Base-by-base conservation (phyloP, 1,140 invertebrate species). In the Aleiodes sp. region DNA sequence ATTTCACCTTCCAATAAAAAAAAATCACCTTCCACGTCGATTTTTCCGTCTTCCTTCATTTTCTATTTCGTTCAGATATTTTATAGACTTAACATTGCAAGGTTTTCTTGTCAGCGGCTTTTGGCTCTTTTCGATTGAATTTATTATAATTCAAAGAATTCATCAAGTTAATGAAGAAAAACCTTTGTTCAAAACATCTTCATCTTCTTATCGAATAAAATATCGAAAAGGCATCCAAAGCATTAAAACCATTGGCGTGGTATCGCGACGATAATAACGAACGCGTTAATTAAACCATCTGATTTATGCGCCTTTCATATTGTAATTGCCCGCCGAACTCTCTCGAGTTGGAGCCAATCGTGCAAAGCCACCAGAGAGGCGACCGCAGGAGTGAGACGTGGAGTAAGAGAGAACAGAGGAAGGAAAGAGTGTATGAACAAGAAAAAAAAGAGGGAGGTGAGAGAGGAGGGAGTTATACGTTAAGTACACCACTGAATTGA, bases 281-380 rank as follows among this genome's bases (percentile, higher is more conserved):
- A 83, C 78, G 80, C 81, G 79, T 80, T 82, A 84, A 84, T 82
- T 82, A 82, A 84, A 82, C 78, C 77, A 71, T 78, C 76, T 83
- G 82, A 84, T 82, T 84, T 81, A 82, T 78, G 79, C 74, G 80
- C 80, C 80, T 84, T 85, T 84, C 84, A 85, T 84, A 85, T 85
- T 85, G 80, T 84, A 85, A 85, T 84, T 85, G 79, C 82, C 77
- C 78, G 73, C 80, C 79, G 76, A 83, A 84, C 83, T 82, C n/a
- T n/a, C 57, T 72, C 64, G 52, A 69, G 39, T 52, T 37, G 33
- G 72, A 66, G 70, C 70, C 65, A 71, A 71, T 71, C 65, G 70
- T 64, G 68, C 61, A 64, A 64, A 70, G 68, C 70, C 70, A 64
- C 70, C 37, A 62, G 57, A 66, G 62, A 56, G 64, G 43, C 70